Conservation (phyloP, 2,888 invertebrate genomes). For the Philonicus albiceps region DNA sequence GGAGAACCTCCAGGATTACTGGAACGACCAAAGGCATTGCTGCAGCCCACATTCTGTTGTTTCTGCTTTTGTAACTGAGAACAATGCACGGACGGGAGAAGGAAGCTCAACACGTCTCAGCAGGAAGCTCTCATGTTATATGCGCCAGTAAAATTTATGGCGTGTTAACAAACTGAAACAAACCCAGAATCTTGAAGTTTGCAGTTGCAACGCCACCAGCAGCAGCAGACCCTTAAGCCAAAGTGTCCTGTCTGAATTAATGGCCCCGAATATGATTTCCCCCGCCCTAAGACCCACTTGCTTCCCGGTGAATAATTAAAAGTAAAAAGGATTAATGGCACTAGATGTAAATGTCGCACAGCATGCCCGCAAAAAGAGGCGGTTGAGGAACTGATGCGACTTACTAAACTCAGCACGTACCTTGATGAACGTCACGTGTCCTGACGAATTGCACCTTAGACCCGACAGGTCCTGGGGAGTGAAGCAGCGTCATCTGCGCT, state of each 20-base stretch:
- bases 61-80: neutral
- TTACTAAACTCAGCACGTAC: neutral
- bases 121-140: conserved; percentile 36
- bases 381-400: neutral
- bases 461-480: neutral
- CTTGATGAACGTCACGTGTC: neutral
- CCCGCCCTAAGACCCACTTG: neutral
- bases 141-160: conserved; percentile 35
- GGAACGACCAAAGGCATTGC: conserved; percentile 7
- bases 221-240: neutral
- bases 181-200: conserved; percentile 10
- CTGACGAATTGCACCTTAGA: conserved; percentile 2
- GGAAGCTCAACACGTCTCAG: conserved; percentile 40
- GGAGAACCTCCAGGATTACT: neutral
- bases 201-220: neutral
- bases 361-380: neutral
- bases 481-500: neutral
- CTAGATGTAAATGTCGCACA: neutral
- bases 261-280: conserved; percentile 14
- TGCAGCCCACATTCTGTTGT: neutral
- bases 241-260: neutral
- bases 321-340: neutral
- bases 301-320: conserved; percentile 20
- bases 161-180: conserved; percentile 35
- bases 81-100: conserved; percentile 9